Evolutionary conservation across 2,113 vertebrate genomes (phyloP).

Genomic region (Psammodynastes pulverulentus): DNA sequence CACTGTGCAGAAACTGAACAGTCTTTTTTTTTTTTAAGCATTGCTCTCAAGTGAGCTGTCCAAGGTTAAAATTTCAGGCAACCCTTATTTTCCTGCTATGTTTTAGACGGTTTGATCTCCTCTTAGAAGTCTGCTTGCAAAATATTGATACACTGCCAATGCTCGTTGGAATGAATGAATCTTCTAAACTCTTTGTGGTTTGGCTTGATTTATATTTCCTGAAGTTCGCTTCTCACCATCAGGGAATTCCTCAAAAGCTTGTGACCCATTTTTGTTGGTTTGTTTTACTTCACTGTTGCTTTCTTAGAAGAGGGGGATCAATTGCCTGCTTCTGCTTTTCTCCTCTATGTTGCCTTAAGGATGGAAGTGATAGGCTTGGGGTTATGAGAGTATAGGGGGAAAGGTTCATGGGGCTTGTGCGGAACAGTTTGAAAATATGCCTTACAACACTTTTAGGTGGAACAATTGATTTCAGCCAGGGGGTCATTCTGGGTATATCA

Average conservation of each 20-base stretch:
- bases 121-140: not conserved
- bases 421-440: not conserved
- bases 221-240: not conserved
- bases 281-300: not conserved
- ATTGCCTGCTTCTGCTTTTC: not conserved
- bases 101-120: not conserved
- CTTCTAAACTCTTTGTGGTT: not conserved
- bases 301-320: not conserved
- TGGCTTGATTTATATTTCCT: not conserved
- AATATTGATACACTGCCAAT: not conserved
- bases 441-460: not conserved
- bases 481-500: not conserved
- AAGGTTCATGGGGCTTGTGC: not conserved
- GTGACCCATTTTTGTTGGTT: not conserved
- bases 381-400: not conserved
- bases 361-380: not conserved
- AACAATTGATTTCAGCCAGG: slow-evolving; percentile 1
- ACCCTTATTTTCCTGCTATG: not conserved
- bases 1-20: not conserved
- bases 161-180: not conserved
- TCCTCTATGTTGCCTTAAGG: not conserved
- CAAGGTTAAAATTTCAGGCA: slow-evolving; percentile 20
- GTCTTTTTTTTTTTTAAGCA: slow-evolving; percentile 3
- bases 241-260: not conserved
- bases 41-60: slow-evolving; percentile 7